phyloP scores from a whole-genome alignment of 2,797 vertebrate species.

The Cetoscarus ocellatus region DNA sequence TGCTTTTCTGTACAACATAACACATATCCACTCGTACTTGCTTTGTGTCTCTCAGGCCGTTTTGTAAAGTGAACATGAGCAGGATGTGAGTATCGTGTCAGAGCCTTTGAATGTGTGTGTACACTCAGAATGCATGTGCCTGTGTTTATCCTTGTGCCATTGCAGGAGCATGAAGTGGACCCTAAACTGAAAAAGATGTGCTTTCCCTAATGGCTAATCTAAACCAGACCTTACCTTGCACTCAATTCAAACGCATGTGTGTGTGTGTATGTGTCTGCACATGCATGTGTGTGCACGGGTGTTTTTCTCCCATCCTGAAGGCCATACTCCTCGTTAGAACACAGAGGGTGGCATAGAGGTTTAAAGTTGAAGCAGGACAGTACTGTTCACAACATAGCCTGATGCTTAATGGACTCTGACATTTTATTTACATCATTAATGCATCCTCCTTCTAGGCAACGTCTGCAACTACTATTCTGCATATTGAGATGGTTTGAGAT shows the following conservation, averaged over 20 bases:
- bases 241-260: constrained; percentile 28
- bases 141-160: constrained; percentile 78
- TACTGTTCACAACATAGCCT: background rate
- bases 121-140: constrained; percentile 63
- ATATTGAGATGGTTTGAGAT: too few species aligned
- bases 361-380: constrained; percentile 15
- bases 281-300: constrained; percentile 15
- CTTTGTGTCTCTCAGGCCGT: constrained; percentile 59
- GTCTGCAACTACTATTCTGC: too few species aligned
- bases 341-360: constrained; percentile 64
- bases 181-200: constrained; percentile 83
- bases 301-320: constrained; percentile 56
- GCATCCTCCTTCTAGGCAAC: too few species aligned
- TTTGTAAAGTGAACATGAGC: constrained; percentile 64
- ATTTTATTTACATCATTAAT: too few species aligned
- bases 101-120: constrained; percentile 67
- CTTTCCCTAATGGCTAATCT: constrained; percentile 77
- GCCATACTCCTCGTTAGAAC: constrained; percentile 63
- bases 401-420: too few species aligned
- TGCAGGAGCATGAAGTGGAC: constrained; percentile 70
- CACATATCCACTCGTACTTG: constrained; percentile 62
- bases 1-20: constrained; percentile 39
- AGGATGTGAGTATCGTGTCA: constrained; percentile 74
- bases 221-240: constrained; percentile 78
- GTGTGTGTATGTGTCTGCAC: constrained; percentile 22